Percentiles rank a stretch among this genome's conserved stretches.
Conservation (phyloP, 2,888 invertebrate species). For the Pogonocherus hispidulus region DNA sequence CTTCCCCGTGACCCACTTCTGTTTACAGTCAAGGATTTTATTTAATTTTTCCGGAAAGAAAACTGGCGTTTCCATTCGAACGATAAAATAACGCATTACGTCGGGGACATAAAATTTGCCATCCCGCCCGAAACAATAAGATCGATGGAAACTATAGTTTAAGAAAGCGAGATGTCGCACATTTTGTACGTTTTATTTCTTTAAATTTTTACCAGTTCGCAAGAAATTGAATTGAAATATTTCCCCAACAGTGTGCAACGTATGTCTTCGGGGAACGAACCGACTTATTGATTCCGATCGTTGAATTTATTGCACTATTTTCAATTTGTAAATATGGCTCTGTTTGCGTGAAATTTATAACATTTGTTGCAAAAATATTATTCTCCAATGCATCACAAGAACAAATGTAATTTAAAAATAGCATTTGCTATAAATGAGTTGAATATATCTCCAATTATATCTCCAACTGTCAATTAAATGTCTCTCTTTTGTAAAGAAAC, state of each 20-base stretch:
- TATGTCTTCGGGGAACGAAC: slow-evolving; percentile 44
- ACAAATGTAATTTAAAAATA: not conserved
- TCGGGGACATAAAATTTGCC: slow-evolving; percentile 21
- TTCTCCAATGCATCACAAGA: not conserved
- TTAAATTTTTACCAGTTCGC: slow-evolving; percentile 39
- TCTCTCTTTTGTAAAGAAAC: no score
- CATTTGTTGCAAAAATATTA: slow-evolving; percentile 24
- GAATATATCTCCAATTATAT: not conserved
- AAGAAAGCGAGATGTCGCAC: slow-evolving; percentile 34
- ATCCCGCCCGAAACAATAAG: slow-evolving; percentile 26
- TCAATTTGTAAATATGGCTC: slow-evolving; percentile 51
- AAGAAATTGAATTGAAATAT: slow-evolving; percentile 48
- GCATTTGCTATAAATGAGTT: not conserved
- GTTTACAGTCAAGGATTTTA: slow-evolving; percentile 4
- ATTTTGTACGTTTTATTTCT: slow-evolving; percentile 36
- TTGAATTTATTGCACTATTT: slow-evolving; percentile 50
- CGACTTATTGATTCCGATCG: slow-evolving; percentile 48
- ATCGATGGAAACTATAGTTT: slow-evolving; percentile 28
- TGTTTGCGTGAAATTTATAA: slow-evolving; percentile 34
- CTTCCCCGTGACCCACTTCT: not conserved
- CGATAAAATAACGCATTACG: slow-evolving; percentile 23
- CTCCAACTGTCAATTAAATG: no score
- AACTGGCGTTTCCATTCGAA: not conserved
- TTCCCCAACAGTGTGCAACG: slow-evolving; percentile 37
- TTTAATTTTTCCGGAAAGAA: not conserved